Evolutionary conservation across 2,113 vertebrate genomes (phyloP).

Genomic region (Calcarius ornatus): DNA sequence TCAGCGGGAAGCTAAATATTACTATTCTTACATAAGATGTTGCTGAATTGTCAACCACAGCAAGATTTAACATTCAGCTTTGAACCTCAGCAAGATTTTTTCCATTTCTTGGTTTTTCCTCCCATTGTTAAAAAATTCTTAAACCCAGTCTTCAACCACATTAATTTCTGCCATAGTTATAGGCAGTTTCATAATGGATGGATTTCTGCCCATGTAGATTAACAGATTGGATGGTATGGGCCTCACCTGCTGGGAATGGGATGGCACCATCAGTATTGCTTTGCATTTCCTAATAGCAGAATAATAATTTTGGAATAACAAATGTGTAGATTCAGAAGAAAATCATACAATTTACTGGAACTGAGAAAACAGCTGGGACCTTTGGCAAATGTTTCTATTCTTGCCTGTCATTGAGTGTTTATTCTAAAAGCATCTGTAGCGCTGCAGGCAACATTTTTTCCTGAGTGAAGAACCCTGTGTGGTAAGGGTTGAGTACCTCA

Average conservation of each 20-base stretch:
- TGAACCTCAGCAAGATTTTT: not conserved
- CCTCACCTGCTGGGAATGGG: not conserved
- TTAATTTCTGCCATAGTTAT: not conserved
- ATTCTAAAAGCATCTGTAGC: slow-evolving; percentile 51
- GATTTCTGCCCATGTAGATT: not conserved
- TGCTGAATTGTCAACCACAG: not conserved
- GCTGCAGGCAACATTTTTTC: slow-evolving; percentile 24
- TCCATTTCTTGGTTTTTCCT: not conserved
- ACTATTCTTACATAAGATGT: not conserved
- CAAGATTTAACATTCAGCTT: not conserved
- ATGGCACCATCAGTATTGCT: not conserved
- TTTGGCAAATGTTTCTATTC: slow-evolving; percentile 44
- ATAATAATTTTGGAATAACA: not conserved
- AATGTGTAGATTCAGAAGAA: slow-evolving; percentile 3
- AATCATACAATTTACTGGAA: slow-evolving; percentile 14
- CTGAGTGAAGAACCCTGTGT: not conserved
- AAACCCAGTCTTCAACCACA: not conserved
- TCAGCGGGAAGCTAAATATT: not conserved
- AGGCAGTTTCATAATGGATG: not conserved
- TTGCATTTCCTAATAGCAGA: not conserved
- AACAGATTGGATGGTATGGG: not conserved
- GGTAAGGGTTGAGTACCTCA: not conserved
- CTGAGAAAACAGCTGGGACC: slow-evolving; percentile 21
- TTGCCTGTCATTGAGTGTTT: slow-evolving; percentile 26
- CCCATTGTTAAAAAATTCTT: not conserved